Evolutionary conservation across 2,797 vertebrate species (phyloP).

Genomic region (Cichlasoma orientale): DNA sequence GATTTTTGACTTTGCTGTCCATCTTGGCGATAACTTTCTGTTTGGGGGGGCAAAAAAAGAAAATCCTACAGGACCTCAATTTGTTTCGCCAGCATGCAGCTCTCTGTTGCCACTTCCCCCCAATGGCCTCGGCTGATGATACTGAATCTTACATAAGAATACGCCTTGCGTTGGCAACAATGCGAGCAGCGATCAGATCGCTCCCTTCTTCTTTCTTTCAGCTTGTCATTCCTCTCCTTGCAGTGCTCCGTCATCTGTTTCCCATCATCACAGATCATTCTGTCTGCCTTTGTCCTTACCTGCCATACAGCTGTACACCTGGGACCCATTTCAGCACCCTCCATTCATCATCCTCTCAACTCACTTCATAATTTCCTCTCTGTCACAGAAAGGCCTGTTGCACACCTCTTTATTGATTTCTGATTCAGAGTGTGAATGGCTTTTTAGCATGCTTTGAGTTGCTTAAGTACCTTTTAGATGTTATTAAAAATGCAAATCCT

Average conservation of each 20-base stretch:
- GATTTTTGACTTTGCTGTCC: not conserved
- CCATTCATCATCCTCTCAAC: constrained; percentile 61
- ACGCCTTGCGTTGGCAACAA: not conserved
- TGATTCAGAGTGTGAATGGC: not conserved
- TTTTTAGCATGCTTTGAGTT: not conserved
- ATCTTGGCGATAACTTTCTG: not conserved
- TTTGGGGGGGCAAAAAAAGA: not conserved
- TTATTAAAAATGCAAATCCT: not conserved
- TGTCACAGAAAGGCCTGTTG: constrained; percentile 9
- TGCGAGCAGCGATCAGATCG: constrained; percentile 4
- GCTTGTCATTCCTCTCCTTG: constrained; percentile 25
- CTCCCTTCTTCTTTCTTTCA: not conserved
- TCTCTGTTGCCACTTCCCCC: constrained; percentile 7
- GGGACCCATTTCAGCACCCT: constrained; percentile 40
- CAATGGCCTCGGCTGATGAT: constrained; percentile 22
- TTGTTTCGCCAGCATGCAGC: not conserved
- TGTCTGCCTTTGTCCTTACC: constrained; percentile 54
- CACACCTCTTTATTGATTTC: constrained; percentile 17
- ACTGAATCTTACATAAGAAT: constrained; percentile 22
- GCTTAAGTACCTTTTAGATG: not conserved
- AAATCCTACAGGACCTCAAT: not conserved
- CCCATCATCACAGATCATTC: constrained; percentile 65
- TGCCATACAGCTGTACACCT: constrained; percentile 54
- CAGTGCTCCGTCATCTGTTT: constrained; percentile 42
- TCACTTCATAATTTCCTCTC: constrained; percentile 47